Evolutionary conservation across 2,888 invertebrate species (phyloP).

Genomic region (Drosophila helvetica): DNA sequence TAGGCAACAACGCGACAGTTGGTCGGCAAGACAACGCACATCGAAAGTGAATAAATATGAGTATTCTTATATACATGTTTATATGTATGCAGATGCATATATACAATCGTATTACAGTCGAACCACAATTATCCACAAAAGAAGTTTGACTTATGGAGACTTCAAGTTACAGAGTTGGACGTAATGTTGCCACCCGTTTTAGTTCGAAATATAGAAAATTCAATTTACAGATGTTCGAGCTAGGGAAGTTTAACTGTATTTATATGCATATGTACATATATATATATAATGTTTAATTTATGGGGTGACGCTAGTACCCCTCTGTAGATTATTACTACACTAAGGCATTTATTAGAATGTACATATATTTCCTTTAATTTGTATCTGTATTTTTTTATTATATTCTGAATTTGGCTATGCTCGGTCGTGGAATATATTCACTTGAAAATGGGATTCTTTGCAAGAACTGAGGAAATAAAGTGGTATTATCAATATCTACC

Average conservation of each 20-base stretch:
- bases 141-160: too few relatives aligned
- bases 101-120: not conserved
- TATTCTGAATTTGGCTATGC: too few relatives aligned
- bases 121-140: too few relatives aligned
- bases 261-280: not conserved
- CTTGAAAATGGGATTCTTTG: too few relatives aligned
- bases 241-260: not conserved
- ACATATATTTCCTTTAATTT: not conserved
- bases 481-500: too few relatives aligned
- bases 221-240: too few relatives aligned
- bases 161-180: too few relatives aligned
- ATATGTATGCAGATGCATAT: not conserved
- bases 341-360: too few relatives aligned
- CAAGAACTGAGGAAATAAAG: too few relatives aligned
- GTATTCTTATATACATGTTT: constrained; percentile 3
- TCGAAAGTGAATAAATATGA: constrained; percentile 15
- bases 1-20: constrained; percentile 51
- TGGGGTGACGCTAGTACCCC: not conserved
- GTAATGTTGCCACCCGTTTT: too few relatives aligned
- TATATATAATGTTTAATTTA: not conserved
- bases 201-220: too few relatives aligned
- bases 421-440: too few relatives aligned
- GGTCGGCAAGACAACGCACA: constrained; percentile 15
- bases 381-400: not conserved
- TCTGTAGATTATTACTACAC: not conserved